Evolutionary conservation across 2,797 vertebrate genomes (phyloP), one percentile per base, ranked within the genome.

Genomic region (Sebastes cheni): DNA sequence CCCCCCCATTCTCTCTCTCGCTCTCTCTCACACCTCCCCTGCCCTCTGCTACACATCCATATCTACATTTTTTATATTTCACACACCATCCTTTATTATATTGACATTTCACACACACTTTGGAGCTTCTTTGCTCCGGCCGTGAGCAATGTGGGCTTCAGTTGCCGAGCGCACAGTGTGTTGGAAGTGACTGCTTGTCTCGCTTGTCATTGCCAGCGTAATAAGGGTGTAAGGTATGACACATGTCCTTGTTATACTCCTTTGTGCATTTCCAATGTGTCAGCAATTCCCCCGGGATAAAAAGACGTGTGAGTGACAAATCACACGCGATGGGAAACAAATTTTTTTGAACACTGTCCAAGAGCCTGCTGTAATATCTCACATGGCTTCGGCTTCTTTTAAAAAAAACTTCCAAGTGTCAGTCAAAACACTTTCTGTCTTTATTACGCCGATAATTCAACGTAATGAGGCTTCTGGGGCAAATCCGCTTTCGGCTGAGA

Each of bases 141-240:
- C 80, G 87, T 62, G 88, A 87, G 83, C 78, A 84, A 85, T 77
- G 79, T 36, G 80, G 42, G 86, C 85, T 67, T 42, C 67, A 46
- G 73, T 36, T 36, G 76, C 69, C 11, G 61, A 60, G 75, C 64
- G 25, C 58, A 77, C 79, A 82, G 72, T 86, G 54, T 86, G 90
- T 69, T 72, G 79, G 46, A 91, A 90, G 90, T 77, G 87, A 87
- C 89, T 89, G 87, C 89, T 79, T 91, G 88, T 93, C 91, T 91
- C 83, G 74, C 88, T 92, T 93, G 92, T 94, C 93, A 94, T 87
- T 87, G 91, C 69, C 18, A 32, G 83, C 62, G 64, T 94, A 94
- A 94, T 94, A 94, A 93, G 92, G 87, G 90, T 89, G 90, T 82
- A 92, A 93, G 92, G 93, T 93, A 86, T 93, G 91, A 93, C 90